phyloP scores from a whole-genome alignment of 2,797 vertebrate species.

The Bradypodion ventrale region DNA sequence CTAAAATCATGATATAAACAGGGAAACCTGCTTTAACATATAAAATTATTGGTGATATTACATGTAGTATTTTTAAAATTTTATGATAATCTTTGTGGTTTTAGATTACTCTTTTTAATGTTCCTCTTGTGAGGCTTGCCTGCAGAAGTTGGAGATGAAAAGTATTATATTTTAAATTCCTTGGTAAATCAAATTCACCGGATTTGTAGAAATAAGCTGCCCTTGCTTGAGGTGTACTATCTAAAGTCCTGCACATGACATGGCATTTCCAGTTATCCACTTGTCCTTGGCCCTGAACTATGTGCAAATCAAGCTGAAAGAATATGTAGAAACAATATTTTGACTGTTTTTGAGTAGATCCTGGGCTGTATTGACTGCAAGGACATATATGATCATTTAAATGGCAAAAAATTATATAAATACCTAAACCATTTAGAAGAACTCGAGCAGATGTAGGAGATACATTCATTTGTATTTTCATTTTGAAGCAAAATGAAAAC shows the following conservation, averaged over 20 bases:
- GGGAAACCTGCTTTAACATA: background rate
- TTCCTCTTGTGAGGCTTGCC: background rate
- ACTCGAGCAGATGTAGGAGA: background rate
- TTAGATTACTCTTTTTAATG: background rate
- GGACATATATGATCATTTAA: background rate
- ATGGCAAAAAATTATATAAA: no score
- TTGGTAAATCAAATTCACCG: background rate
- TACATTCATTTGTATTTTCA: no score
- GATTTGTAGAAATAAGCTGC: background rate
- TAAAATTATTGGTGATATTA: background rate
- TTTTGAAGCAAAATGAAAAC: background rate
- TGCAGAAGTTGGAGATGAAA: background rate
- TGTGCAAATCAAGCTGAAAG: background rate
- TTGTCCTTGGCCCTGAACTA: no score
- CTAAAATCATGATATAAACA: background rate
- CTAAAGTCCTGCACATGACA: background rate
- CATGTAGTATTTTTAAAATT: background rate
- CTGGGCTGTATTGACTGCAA: background rate
- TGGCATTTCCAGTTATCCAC: background rate
- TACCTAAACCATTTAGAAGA: background rate
- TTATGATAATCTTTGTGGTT: background rate
- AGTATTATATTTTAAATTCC: background rate
- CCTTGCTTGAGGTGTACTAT: background rate
- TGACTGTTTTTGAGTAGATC: background rate
- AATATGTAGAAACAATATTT: background rate